Evolutionary conservation across 2,113 vertebrate genomes (phyloP).

Genomic region (Euleptes europaea): DNA sequence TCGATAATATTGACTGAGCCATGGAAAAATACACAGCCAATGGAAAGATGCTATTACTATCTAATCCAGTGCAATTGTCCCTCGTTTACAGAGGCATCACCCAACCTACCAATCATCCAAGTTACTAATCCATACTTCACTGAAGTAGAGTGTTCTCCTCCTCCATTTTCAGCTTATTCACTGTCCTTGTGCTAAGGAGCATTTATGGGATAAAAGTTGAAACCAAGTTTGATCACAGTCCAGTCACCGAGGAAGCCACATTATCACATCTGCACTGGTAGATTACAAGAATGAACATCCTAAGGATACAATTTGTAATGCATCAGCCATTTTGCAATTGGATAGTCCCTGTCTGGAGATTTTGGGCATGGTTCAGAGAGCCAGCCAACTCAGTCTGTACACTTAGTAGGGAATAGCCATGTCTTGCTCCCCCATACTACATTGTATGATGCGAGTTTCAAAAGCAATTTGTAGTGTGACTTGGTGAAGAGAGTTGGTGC

Average conservation of each 20-base stretch:
- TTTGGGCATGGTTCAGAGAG: not conserved
- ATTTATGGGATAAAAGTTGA: not conserved
- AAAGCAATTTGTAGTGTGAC: not conserved
- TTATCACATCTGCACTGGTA: not conserved
- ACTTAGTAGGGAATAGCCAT: not conserved
- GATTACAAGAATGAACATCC: not conserved
- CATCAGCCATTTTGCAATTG: not conserved
- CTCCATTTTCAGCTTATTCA: not conserved
- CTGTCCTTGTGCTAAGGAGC: not conserved
- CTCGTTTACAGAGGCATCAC: not conserved
- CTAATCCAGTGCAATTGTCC: not conserved
- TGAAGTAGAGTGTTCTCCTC: not conserved
- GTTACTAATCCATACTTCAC: not conserved
- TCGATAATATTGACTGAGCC: not conserved
- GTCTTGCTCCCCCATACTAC: not conserved
- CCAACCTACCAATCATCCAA: not conserved
- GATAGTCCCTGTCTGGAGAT: not conserved
- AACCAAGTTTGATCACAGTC: not conserved
- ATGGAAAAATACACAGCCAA: not conserved
- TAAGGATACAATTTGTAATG: not conserved
- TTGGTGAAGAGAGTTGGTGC: not conserved
- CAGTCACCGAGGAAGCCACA: no score
- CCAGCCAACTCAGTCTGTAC: not conserved
- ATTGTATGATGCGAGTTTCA: not conserved
- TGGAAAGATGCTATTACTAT: not conserved